Percentiles rank a stretch among this genome's conserved stretches.
phyloP scores from a whole-genome alignment of 37 sponge, comb jelly and placozoan genomes.

The Petrosia ficiformis region DNA sequence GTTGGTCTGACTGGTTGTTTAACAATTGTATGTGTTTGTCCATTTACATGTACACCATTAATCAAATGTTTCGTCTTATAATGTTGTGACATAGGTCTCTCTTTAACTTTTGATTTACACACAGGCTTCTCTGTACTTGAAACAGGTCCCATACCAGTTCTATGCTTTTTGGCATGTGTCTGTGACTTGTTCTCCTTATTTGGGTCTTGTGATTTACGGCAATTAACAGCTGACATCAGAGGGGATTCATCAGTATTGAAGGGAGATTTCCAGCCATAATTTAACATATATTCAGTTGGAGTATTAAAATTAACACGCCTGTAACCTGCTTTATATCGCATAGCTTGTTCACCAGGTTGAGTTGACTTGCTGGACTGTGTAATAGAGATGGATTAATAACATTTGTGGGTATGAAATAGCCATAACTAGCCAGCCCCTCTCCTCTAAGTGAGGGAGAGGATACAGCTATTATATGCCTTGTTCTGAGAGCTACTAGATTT shows the following conservation, averaged over 20 bases:
- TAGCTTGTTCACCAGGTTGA: conserved; percentile 14
- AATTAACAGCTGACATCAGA: background rate
- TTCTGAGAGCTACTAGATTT: too few species aligned
- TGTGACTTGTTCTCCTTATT: background rate
- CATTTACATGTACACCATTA: too few species aligned
- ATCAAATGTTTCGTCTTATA: too few species aligned
- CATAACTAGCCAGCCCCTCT: background rate
- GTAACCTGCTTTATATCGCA: conserved; percentile 24
- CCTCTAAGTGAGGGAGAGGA: background rate
- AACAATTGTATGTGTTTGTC: too few species aligned
- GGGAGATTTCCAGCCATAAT: conserved; percentile 6
- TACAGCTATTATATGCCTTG: background rate
- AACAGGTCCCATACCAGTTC: too few species aligned
- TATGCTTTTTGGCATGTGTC: background rate
- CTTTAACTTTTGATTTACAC: too few species aligned
- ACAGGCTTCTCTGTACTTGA: too few species aligned
- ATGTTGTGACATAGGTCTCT: too few species aligned
- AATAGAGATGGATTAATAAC: conserved; percentile 3
- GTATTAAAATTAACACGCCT: background rate
- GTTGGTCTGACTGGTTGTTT: too few species aligned
- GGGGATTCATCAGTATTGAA: background rate
- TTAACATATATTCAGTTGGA: conserved; percentile 44
- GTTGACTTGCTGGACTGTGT: too few species aligned
- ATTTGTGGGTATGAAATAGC: too few species aligned
- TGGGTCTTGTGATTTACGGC: too few species aligned